A percentile compares a stretch with the other conserved stretches of the same genome.
Evolutionary conservation across 1,140 invertebrate species (phyloP).

Genomic region (Schlechtendalia chinensis): DNA sequence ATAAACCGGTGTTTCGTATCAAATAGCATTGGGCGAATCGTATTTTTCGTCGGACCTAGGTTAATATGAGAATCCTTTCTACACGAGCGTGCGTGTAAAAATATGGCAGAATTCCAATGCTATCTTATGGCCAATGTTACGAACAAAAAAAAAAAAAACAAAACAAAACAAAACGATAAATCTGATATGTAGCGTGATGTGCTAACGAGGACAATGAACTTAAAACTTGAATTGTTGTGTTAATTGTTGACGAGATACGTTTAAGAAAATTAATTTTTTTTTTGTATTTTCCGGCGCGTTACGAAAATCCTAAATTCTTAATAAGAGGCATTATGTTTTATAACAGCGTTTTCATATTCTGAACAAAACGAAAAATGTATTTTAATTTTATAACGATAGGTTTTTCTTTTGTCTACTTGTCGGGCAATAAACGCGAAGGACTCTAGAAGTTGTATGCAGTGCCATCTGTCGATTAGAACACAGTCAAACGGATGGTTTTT

Average conservation of each 20-base stretch:
- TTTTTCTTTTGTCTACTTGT: no score
- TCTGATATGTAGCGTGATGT: neutral
- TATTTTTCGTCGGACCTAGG: neutral
- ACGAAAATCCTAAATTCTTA: no score
- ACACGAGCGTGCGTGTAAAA: neutral
- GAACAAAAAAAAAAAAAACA: neutral
- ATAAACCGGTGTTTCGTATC: slow-evolving; percentile 1
- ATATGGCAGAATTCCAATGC: slow-evolving; percentile 11
- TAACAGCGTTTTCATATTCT: no score
- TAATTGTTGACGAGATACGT: neutral
- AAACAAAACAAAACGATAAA: neutral
- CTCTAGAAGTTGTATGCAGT: no score
- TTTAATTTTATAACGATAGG: no score
- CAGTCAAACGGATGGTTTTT: no score
- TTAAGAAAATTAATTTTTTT: neutral
- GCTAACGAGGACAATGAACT: neutral
- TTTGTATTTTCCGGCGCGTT: no score
- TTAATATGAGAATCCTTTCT: slow-evolving; percentile 4
- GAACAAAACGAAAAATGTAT: no score
- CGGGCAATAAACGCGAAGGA: no score
- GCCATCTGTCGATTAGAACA: no score
- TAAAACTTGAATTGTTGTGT: neutral
- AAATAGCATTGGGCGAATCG: neutral
- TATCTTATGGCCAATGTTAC: neutral
- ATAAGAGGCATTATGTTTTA: no score